A percentile compares a stretch with the other conserved stretches of the same genome.
phyloP scores from a whole-genome alignment of 2,888 invertebrate species.

The Tenthredo notha region DNA sequence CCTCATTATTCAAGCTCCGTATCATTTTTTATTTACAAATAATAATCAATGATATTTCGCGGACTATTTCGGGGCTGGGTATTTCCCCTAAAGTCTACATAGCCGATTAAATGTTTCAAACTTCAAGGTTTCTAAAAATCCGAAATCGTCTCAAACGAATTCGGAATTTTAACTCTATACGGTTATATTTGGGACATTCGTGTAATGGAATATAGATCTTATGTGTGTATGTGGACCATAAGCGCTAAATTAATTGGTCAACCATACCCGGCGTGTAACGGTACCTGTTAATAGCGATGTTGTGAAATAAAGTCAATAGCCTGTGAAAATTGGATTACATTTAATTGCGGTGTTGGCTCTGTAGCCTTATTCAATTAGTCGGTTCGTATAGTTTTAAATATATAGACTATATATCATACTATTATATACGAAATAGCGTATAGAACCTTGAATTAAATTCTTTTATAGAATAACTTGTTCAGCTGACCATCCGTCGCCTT shows the following conservation, averaged over 20 bases:
- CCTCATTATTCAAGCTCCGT: background rate
- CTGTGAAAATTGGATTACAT: constrained; percentile 36
- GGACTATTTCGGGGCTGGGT: too few relatives aligned
- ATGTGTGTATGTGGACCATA: background rate
- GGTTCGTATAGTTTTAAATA: background rate
- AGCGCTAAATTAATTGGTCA: constrained; percentile 11
- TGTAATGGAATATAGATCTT: background rate
- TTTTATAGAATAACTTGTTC: background rate
- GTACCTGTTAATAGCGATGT: constrained; percentile 14
- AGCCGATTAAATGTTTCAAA: too few relatives aligned
- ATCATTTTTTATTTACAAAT: background rate
- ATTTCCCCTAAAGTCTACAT: too few relatives aligned
- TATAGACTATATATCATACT: background rate
- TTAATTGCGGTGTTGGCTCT: constrained; percentile 27
- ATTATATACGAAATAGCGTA: background rate
- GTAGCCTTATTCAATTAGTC: constrained; percentile 27
- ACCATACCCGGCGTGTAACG: background rate
- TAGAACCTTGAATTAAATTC: background rate
- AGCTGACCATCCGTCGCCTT: background rate
- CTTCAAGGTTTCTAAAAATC: too few relatives aligned
- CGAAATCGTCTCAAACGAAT: too few relatives aligned
- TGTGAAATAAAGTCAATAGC: constrained; percentile 45
- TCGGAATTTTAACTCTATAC: background rate
- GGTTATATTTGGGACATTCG: background rate
- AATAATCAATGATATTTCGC: background rate